Evolutionary conservation across 2,797 vertebrate genomes (phyloP), one percentile per base, ranked within the genome.

Genomic region (Spinibarbus caldwelli): DNA sequence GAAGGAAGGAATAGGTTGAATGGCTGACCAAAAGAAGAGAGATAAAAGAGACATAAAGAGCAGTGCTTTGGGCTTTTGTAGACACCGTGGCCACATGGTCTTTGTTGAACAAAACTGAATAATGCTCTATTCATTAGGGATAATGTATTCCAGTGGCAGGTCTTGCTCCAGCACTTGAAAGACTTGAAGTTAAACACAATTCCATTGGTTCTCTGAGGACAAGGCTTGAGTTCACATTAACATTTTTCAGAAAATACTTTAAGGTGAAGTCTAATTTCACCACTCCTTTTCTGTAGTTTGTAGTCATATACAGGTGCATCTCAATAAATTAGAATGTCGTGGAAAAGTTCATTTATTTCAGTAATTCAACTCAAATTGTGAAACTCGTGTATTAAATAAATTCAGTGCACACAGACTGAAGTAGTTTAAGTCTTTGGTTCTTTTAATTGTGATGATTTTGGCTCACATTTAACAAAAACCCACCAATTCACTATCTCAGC

Each of bases 51-150:
- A 80, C 76, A 73, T 72, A 75, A 47, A 77, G 43, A 85, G 68
- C 57, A 38, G 78, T 62, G 38, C 49, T 82, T 73, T 45, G 54
- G 57, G 70, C 45, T 82, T 87, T 77, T 77, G 68, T 67, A 78
- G 83, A 82, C 71, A 80, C 26, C 31, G 77, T 84, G 78, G 78
- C 81, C 77, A 49, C 80, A 75, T 75, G 43, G 29, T 85, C 85
- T 80, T 85, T 86, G 82, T 86, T 84, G 47, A 88, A 90, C 86
- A 84, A 87, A 86, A 85, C 70, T 29, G 84, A 86, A 86, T 80
- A 86, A 83, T 78, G 67, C 81, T 82, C 70, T 83, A 57, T 82
- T 88, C 82, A 88, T 88, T 87, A 87, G 79, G 47, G 75, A 86
- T 86, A 87, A 86, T 87, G 82, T 78, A 82, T 88, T 88, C 76